These are phyloP conservation scores for Lasioglossum oenotherae DNA, from an alignment of 2,888 invertebrate species.

Conservation along the genomic window DNA sequence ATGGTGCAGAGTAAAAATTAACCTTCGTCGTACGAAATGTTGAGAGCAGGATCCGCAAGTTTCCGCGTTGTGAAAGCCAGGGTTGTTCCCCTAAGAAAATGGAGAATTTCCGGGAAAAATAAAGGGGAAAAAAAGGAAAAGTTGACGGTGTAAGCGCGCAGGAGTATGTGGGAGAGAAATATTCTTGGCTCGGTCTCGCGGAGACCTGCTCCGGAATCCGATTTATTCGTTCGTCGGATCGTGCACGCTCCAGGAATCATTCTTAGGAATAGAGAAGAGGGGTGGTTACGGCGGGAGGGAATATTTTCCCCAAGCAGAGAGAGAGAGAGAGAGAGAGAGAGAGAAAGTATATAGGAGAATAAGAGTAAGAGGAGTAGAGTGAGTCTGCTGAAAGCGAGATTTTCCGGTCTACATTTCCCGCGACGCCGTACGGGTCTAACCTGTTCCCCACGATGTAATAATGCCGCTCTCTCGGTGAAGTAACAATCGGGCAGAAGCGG, in stretches of 20 bases:
- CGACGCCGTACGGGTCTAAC: conserved; percentile 8
- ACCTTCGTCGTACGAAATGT: neutral
- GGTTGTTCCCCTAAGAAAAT: conserved; percentile 42
- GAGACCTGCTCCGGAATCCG: conserved; percentile 58
- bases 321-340: too few relatives aligned
- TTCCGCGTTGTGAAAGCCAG: neutral
- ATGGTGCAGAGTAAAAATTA: conserved; percentile 4
- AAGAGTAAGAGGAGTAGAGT: neutral
- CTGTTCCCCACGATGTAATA: conserved; percentile 24
- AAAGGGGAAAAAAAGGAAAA: conserved; percentile 7
- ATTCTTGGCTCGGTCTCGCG: conserved; percentile 32
- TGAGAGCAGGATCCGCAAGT: neutral
- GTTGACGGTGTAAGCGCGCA: conserved; percentile 26
- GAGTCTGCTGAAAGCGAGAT: conserved; percentile 40
- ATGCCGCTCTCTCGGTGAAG: conserved; percentile 19
- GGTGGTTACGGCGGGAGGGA: neutral
- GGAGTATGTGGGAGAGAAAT: conserved; percentile 10
- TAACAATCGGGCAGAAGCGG: conserved; percentile 45
- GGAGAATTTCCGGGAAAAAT: conserved; percentile 47
- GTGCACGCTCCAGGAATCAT: conserved; percentile 61
- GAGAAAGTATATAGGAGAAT: neutral
- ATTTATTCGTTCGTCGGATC: conserved; percentile 61
- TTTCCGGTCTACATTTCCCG: conserved; percentile 55
- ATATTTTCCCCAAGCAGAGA: neutral
- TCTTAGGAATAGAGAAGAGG: conserved; percentile 39